phyloP scores from a whole-genome alignment of 2,888 invertebrate species.

The Artemia sinica region DNA sequence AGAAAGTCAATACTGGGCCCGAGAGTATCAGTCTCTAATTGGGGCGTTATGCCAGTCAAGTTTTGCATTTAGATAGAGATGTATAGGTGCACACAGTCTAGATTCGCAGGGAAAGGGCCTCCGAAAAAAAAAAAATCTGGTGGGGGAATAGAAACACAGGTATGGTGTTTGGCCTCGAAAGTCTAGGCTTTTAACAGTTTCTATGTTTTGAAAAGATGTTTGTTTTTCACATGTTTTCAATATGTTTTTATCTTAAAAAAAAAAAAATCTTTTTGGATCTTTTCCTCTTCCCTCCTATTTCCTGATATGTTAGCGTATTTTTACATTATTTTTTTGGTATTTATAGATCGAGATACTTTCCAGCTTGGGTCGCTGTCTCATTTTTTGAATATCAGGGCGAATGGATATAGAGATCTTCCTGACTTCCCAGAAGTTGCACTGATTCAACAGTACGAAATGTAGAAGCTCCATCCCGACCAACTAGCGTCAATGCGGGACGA shows the following conservation, averaged over 20 bases:
- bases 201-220: background rate
- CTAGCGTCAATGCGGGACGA: background rate
- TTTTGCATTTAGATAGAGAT: too few species aligned
- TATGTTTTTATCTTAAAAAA: background rate
- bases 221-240: background rate
- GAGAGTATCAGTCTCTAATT: too few species aligned
- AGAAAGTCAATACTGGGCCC: too few species aligned
- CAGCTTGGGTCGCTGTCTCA: conserved; percentile 90
- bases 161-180: background rate
- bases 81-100: too few species aligned
- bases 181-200: background rate
- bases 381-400: conserved; percentile 66
- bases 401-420: conserved; percentile 76
- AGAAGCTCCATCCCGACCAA: conserved; percentile 31
- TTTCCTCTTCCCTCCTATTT: background rate
- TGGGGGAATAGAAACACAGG: too few species aligned
- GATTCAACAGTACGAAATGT: conserved; percentile 62
- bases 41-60: too few species aligned
- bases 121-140: too few species aligned
- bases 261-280: background rate
- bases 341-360: conserved; percentile 57
- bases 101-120: too few species aligned
- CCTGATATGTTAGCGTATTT: too few species aligned
- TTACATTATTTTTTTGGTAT: background rate
- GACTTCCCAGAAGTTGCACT: conserved; percentile 53